Conservation (phyloP, 1,140 invertebrate species). For the Platorchestia sp. region DNA sequence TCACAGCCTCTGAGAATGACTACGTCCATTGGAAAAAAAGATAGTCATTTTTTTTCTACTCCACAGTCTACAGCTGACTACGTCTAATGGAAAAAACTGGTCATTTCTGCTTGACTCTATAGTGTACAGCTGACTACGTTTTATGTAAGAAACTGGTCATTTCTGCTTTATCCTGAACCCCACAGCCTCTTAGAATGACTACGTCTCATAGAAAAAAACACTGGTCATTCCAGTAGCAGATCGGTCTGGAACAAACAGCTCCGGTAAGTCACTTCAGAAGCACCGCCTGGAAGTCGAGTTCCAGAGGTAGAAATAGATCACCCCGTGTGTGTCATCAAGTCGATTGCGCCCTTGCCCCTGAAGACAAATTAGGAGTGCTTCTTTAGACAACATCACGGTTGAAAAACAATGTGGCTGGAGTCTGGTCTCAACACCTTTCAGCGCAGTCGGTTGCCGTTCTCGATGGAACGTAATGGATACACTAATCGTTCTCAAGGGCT, state of each 20-base stretch:
- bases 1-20: too few relatives aligned
- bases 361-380: neutral
- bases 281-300: neutral
- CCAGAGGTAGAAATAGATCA: slow-evolving; percentile 20
- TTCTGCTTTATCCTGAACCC: too few relatives aligned
- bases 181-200: neutral
- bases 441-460: neutral
- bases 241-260: neutral
- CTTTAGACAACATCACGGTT: slow-evolving; percentile 47
- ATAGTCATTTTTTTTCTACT: too few relatives aligned
- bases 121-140: too few relatives aligned
- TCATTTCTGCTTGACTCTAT: too few relatives aligned
- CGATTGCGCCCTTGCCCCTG: neutral
- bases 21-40: too few relatives aligned
- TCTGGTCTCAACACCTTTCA: neutral
- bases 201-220: neutral
- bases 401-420: slow-evolving; percentile 15
- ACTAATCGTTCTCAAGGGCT: neutral
- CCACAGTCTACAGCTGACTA: too few relatives aligned
- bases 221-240: neutral
- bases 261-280: neutral
- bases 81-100: too few relatives aligned
- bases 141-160: too few relatives aligned
- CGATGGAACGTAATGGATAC: neutral
- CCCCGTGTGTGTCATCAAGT: neutral